A percentile compares a stretch with the other conserved stretches of the same genome.
Evolutionary conservation across 1,140 invertebrate genomes (phyloP).

Genomic region (Cotesia typhae): DNA sequence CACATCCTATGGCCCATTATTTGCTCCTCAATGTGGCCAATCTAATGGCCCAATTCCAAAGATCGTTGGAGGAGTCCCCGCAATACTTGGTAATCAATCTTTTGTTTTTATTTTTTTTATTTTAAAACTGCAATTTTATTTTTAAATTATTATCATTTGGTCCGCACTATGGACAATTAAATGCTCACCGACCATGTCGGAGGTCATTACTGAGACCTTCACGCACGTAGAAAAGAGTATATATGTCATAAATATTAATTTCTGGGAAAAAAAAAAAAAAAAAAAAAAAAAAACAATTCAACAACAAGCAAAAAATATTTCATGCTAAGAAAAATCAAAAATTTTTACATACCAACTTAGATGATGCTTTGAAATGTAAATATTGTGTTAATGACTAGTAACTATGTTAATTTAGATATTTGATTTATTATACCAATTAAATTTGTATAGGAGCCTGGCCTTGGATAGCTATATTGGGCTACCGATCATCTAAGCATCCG

Average conservation of each 20-base stretch:
- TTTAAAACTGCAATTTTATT: not conserved
- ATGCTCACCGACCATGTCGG: no score
- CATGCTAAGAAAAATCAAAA: no score
- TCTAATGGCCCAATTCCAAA: conserved; percentile 42
- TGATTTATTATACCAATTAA: not conserved
- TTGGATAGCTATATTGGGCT: conserved; percentile 77
- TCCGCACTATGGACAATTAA: no score
- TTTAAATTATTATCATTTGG: not conserved
- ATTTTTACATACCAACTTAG: no score
- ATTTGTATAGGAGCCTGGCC: conserved; percentile 72
- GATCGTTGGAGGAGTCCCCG: conserved; percentile 50
- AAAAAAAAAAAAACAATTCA: no score
- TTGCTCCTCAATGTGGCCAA: conserved; percentile 50
- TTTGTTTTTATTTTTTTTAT: conserved; percentile 4
- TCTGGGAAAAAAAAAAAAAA: no score
- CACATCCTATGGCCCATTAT: conserved; percentile 38
- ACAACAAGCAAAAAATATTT: no score
- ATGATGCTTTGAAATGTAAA: no score
- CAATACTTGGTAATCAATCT: conserved; percentile 46
- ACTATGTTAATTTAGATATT: not conserved
- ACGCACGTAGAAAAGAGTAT: no score
- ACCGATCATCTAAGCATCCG: conserved; percentile 63
- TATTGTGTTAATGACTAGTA: no score
- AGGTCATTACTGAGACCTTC: no score
- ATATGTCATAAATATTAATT: no score